Evolutionary conservation across 1,140 invertebrate genomes (phyloP).

Genomic region (Magallana ariakensis): DNA sequence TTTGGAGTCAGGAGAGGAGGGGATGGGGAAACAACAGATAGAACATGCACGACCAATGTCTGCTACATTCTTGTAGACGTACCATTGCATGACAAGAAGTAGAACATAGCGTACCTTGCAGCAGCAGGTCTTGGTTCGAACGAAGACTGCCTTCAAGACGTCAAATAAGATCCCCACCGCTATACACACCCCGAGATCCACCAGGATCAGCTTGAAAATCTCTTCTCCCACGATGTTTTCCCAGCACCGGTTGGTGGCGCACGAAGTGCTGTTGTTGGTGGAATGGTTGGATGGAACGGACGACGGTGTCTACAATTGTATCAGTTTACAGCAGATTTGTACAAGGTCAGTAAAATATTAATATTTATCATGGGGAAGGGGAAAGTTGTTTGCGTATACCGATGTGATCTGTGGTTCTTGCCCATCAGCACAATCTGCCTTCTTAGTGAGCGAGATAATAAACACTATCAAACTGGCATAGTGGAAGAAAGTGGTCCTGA

Average conservation of each 20-base stretch:
- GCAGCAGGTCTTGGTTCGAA: constrained; percentile 49
- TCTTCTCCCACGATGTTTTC: constrained; percentile 75
- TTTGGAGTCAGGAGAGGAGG: too few relatives aligned
- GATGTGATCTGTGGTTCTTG: neutral
- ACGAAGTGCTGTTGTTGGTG: neutral
- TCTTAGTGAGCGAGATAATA: constrained; percentile 63
- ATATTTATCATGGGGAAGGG: neutral
- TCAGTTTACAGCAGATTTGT: too few relatives aligned
- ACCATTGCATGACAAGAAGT: too few relatives aligned
- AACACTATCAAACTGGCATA: constrained; percentile 70
- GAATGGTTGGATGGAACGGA: neutral
- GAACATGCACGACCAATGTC: too few relatives aligned
- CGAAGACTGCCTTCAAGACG: constrained; percentile 62
- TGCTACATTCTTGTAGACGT: too few relatives aligned
- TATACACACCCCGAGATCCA: constrained; percentile 69
- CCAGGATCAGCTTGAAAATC: constrained; percentile 70
- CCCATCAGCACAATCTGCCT: constrained; percentile 56
- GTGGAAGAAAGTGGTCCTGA: constrained; percentile 72
- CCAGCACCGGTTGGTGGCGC: constrained; percentile 67
- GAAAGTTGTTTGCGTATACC: neutral
- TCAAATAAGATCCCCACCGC: constrained; percentile 61
- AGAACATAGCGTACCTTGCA: constrained; percentile 30
- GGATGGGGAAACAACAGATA: too few relatives aligned
- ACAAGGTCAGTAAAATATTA: neutral
- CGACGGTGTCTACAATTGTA: neutral